Evolutionary conservation across 2,888 invertebrate species (phyloP).

Genomic region (Cephalotes varians): DNA sequence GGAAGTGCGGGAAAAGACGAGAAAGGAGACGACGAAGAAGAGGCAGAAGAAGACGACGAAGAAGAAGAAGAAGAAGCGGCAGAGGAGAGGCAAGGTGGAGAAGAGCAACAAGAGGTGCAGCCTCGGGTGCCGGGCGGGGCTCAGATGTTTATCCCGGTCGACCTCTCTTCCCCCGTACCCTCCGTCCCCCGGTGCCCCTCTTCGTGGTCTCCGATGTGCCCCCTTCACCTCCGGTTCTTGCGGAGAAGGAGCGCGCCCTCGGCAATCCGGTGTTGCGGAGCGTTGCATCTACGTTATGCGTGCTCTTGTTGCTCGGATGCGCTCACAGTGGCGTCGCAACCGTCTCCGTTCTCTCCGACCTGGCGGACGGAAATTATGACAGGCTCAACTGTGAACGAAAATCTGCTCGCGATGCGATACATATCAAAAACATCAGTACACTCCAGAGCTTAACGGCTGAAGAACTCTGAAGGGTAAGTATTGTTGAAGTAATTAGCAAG

Average conservation of each 20-base stretch:
- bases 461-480: not conserved
- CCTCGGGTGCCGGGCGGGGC: constrained; percentile 85
- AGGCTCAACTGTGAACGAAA: constrained; percentile 23
- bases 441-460: not conserved
- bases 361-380: constrained; percentile 50
- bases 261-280: constrained; percentile 77
- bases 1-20: constrained; percentile 24
- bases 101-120: constrained; percentile 81
- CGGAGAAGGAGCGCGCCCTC: constrained; percentile 79
- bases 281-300: constrained; percentile 77
- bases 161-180: constrained; percentile 82
- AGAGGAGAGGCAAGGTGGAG: constrained; percentile 70
- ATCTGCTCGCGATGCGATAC: not conserved
- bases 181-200: constrained; percentile 67
- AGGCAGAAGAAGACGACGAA: constrained; percentile 58
- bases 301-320: constrained; percentile 81
- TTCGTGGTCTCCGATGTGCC: constrained; percentile 76
- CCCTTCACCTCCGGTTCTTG: constrained; percentile 79
- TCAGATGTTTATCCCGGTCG: constrained; percentile 85
- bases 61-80: constrained; percentile 61
- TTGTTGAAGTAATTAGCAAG: not conserved
- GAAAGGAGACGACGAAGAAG: constrained; percentile 56
- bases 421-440: not conserved
- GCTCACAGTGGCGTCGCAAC: constrained; percentile 82
- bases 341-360: constrained; percentile 35